Evolutionary conservation across 2,797 vertebrate genomes (phyloP), one percentile per base, ranked within the genome.

Genomic region (Pygocentrus nattereri): DNA sequence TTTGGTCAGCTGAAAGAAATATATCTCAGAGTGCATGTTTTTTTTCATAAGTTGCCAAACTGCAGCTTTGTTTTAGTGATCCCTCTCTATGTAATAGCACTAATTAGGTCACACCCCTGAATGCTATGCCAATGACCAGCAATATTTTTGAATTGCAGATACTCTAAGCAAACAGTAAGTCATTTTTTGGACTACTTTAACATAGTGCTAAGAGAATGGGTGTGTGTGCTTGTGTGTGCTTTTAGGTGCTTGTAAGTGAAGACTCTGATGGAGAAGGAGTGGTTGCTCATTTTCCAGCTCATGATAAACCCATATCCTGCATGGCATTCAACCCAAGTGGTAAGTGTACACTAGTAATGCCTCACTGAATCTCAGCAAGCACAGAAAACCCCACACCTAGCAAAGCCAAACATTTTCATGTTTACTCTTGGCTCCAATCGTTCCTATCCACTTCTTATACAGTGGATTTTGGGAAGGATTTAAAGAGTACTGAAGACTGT

Each of bases 271-370:
- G 97, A 3, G 96, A 97, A 34, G 98, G 98, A 74, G 95, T 98
- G 50, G 96, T 99, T 91, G 97, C 98, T 83, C 98, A 99, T 94
- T 99, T 99, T 92, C 97, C 97, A 85, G 98, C 98, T 19, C 98
- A 99, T 21, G 98, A 99, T 92, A 99, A 99, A 88, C 98, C 98
- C 68, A 98, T 99, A 88, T 99, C 97, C 93, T 99, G 97, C 91
- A 99, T 99, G 97, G 96, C 97, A 85, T 99, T 99, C 87, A 99
- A 98, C 90, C 96, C 97, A 21, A 99, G 97, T 70, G 98, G 98
- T 99, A 94, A 96, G 95, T 92, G 79, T 82, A 78, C 85, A 87
- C 87, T 27, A 62, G 13, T 73, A 70, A 82, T 68, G 78, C 41
- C 67, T 83, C 82, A 41, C 62, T 79, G 75, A 79, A 47, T 18